Percentiles rank a stretch among this genome's conserved stretches.
phyloP scores from a whole-genome alignment of 2,113 vertebrate genomes.

The Butorides virescens region DNA sequence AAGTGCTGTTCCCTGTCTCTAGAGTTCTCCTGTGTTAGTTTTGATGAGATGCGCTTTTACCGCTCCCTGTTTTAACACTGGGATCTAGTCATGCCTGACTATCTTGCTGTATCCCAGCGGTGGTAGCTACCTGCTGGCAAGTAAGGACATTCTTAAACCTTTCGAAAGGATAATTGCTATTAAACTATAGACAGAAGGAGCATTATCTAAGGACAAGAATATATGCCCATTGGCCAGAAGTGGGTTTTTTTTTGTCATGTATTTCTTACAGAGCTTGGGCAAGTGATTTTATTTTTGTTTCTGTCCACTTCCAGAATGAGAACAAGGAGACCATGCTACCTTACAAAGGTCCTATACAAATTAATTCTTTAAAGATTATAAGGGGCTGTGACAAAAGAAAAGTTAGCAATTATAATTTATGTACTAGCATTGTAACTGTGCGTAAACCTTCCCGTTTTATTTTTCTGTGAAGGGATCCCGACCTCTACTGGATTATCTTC shows the following conservation, averaged over 20 bases:
- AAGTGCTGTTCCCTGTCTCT: not conserved
- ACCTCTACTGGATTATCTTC: conserved; percentile 83
- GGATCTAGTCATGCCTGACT: not conserved
- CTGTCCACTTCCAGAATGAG: not conserved
- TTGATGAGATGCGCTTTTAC: not conserved
- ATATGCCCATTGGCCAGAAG: accelerated
- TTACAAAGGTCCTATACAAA: not conserved
- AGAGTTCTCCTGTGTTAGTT: not conserved
- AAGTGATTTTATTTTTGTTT: not conserved
- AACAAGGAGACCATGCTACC: not conserved
- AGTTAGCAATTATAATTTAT: not conserved
- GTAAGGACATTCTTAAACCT: not conserved
- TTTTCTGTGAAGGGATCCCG: conserved; percentile 82
- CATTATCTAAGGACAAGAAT: not conserved
- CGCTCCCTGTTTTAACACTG: not conserved
- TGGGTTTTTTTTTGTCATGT: not conserved
- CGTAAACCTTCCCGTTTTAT: not conserved
- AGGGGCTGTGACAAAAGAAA: not conserved
- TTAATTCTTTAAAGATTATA: not conserved
- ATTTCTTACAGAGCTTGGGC: not conserved
- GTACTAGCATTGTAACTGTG: not conserved
- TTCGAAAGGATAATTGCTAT: not conserved
- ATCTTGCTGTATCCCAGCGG: not conserved
- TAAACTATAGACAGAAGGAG: not conserved
- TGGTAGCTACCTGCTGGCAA: not conserved